Base-by-base conservation (phyloP, 2,113 vertebrate species). In the Romanogobio albipinnatus region DNA sequence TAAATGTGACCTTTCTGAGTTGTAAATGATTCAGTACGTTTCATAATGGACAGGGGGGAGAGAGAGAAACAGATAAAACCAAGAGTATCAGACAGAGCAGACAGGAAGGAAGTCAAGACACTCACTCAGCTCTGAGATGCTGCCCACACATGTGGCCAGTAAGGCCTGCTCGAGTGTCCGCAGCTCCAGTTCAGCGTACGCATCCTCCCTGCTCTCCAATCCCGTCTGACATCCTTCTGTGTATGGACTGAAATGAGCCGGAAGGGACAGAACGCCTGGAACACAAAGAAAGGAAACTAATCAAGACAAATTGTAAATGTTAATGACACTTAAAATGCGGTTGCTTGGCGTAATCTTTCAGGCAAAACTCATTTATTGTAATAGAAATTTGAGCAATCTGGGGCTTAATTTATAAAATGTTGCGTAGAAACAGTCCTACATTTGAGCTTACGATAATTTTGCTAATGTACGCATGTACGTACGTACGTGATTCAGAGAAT, bases 71-170 rank as follows among this genome's bases (percentile, higher is more conserved):
- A 9, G 22, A 45, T 13, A 77, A 39, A 77, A 45, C n/a, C 1
- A 47, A 15, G 5, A 26, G 13, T 75, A 75, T 75, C 45, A 33
- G 14, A 76, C 47, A 9, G 19, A 17, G 81, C 0, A 53, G 59
- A 81, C 15, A 59, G 76, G 43, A 47, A 33, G 76, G 14, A 24
- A 61, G 56, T 29, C 15, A 5, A 56, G 49, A 71, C 19, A 97
- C 98, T 98, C 88, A 99, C 98, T 99, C 87, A 99, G 95, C 61
- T 99, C 98, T 0, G 98, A 99, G 93, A 99, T 99, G 96, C 96
- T 99, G 87, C 98, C 98, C 61, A 99, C 98, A 0, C 98, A 99
- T 0, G 98, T 99, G 62, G 98, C 98, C 91, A 99, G 92, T 82
- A 99, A 94, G 17, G 98, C 97, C 91, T 99, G 98, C 89, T 99